Conservation (phyloP, 2,888 invertebrate genomes). For the Metacarcinus magister region DNA sequence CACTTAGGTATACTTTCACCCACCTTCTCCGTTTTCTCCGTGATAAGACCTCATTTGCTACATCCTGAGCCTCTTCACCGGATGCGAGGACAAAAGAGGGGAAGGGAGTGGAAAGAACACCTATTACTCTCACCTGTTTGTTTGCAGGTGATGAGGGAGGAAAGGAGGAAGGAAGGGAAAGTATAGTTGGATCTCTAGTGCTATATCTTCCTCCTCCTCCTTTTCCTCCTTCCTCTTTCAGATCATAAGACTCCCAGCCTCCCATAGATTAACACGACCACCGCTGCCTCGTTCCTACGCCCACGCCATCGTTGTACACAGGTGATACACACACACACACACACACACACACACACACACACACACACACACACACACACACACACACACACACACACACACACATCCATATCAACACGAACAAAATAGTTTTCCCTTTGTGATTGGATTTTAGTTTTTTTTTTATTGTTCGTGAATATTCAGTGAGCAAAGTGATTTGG, state of each 20-base stretch:
- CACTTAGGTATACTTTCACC: not conserved
- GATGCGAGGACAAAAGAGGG: constrained; percentile 19
- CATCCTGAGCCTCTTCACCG: not conserved
- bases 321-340: too few species aligned
- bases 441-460: not conserved
- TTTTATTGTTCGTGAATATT: not conserved
- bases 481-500: not conserved
- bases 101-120: not conserved
- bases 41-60: not conserved
- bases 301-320: not conserved
- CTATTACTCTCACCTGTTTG: constrained; percentile 11
- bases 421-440: not conserved
- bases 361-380: constrained; percentile 11
- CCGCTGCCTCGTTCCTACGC: not conserved
- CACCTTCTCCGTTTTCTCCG: not conserved
- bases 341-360: constrained; percentile 29
- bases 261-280: not conserved
- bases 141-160: not conserved
- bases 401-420: not conserved
- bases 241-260: not conserved
- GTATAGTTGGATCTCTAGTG: not conserved
- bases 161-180: not conserved
- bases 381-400: constrained; percentile 2
- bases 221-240: not conserved
- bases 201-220: not conserved